phyloP scores from a whole-genome alignment of 2,888 invertebrate genomes.

The Zygogramma bicolorata region DNA sequence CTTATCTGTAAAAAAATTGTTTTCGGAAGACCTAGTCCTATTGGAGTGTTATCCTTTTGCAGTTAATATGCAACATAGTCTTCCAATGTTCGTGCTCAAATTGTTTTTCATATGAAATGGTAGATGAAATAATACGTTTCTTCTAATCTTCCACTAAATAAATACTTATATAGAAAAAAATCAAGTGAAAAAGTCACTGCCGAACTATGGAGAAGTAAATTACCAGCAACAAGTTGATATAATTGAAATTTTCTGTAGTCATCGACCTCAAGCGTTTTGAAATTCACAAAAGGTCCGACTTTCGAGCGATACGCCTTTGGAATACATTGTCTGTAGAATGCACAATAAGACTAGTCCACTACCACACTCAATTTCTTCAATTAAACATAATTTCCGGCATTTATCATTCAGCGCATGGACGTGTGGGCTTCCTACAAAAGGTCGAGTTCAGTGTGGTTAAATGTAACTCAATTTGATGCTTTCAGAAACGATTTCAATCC shows the following conservation, averaged over 20 bases:
- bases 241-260: neutral
- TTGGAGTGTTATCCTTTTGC: too few species aligned
- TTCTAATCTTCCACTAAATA: too few species aligned
- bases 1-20: too few species aligned
- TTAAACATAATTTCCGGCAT: slow-evolving; percentile 5
- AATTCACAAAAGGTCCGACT: neutral
- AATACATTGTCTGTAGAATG: neutral
- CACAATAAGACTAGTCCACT: neutral
- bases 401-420: neutral
- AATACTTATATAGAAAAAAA: too few species aligned
- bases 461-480: neutral
- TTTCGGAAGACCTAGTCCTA: too few species aligned
- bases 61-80: too few species aligned
- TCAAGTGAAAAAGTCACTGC: too few species aligned
- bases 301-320: neutral
- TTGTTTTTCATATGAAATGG: too few species aligned
- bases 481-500: neutral
- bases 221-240: neutral
- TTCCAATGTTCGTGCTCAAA: too few species aligned
- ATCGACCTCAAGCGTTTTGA: neutral
- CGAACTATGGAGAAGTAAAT: too few species aligned
- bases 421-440: slow-evolving; percentile 5
- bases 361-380: slow-evolving; percentile 5
- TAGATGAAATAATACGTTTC: too few species aligned
- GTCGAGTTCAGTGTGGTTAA: neutral